These are phyloP conservation scores for Sebastes jordani DNA, from an alignment of 2,797 vertebrate species.

Conservation along the genomic window DNA sequence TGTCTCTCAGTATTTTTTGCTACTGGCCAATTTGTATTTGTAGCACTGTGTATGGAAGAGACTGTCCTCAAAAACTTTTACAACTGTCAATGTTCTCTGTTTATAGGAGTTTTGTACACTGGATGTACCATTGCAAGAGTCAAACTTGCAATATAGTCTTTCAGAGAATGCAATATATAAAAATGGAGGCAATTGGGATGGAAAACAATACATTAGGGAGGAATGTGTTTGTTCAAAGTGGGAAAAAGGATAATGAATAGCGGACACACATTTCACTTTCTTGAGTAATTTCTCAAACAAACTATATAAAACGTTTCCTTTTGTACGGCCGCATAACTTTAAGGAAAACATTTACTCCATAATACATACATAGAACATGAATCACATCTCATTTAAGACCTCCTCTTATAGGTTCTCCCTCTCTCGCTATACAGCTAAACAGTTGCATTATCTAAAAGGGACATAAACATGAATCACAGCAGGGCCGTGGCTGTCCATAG, in stretches of 20 bases:
- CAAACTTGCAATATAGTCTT: not conserved
- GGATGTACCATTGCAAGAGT: not conserved
- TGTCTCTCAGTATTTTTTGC: not conserved
- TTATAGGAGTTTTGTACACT: not conserved
- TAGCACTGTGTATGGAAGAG: not conserved
- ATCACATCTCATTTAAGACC: slow-evolving; percentile 42
- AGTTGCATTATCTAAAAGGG: slow-evolving; percentile 57
- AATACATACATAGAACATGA: slow-evolving; percentile 20
- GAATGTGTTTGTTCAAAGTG: not conserved
- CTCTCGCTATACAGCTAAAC: slow-evolving; percentile 16
- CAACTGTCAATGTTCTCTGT: not conserved
- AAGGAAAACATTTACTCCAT: not conserved
- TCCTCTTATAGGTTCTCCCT: not conserved
- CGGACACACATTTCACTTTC: not conserved
- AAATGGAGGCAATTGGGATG: not conserved
- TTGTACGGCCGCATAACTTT: slow-evolving; percentile 3
- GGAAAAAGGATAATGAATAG: not conserved
- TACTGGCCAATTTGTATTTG: not conserved
- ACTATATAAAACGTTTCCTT: slow-evolving; percentile 1
- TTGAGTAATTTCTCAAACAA: slow-evolving; percentile 11
- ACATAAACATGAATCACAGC: slow-evolving; percentile 65
- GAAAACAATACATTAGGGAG: not conserved
- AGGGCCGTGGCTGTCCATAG: slow-evolving; percentile 44
- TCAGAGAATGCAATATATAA: not conserved
- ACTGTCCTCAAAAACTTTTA: not conserved